Base-by-base conservation (phyloP, 2,797 vertebrate genomes). In the Lacerta agilis region DNA sequence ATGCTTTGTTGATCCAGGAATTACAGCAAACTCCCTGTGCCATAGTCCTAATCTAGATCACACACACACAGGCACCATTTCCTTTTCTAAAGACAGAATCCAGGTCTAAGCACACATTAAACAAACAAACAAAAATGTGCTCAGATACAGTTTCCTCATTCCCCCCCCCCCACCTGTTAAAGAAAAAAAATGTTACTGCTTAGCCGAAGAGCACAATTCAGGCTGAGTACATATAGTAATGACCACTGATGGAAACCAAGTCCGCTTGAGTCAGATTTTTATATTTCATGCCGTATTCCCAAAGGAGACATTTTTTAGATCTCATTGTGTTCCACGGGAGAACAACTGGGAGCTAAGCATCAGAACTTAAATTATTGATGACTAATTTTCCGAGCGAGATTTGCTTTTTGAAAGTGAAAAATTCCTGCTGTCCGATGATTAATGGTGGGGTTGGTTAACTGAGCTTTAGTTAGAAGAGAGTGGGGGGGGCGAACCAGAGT, bases 311-410 rank as follows among this genome's bases (percentile, higher is more conserved):
- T 85, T 85, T 73, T 55, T 85, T 13, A 9, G 27, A 38, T 80
- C 58, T 85, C 55, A 1, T 66, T 85, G 77, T 64, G 49, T 80
- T 64, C 55, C 9, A 66, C 69, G 17, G n/a, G 66, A 72, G 15
- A 88, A 58, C 49, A 78, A 80, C 69, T 45, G 15, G 77, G 69
- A 88, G 58, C 67, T 29, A 64, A 8, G 87, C 55, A 6, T 29
- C 79, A 36, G 69, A 64, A 55, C 23, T 75, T 80, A 88, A 85
- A 88, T 88, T 84, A 88, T 88, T 88, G 67, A 88, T 88, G 82
- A 66, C 87, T 88, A 85, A 80, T 85, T 88, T 55, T 85, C 82
- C 3, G 33, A 80, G 77, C 15, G 9, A 88, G 87, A 80, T 88
- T 88, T 85, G 82, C n/a, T 66, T 80, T 75, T 49, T 36, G 83